Evolutionary conservation across 2,113 vertebrate species (phyloP), one percentile per base, ranked within the genome.

Genomic region (Stercorarius parasiticus): DNA sequence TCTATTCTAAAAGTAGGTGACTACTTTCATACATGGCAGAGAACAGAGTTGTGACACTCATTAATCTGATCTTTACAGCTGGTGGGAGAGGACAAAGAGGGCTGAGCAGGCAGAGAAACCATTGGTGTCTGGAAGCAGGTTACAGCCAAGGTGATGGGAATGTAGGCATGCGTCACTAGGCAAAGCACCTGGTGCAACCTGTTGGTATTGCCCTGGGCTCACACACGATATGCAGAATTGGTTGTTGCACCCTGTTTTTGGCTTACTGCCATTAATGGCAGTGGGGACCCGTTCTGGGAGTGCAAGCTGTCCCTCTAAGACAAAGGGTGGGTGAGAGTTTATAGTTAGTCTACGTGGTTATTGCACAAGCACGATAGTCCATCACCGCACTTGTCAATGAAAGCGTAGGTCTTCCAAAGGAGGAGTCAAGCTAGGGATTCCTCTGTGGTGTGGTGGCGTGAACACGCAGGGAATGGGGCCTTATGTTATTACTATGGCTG

Each of bases 391-490:
- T 21, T 91, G 45, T 19, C 71, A 76, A 7, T 19, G 30, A 62
- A 71, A 67, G 22, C 3, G 32, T 50, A 36, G 27, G 43, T 85
- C 38, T 81, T 59, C 70, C 80, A 74, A 74, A 62, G 26, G 20
- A 43, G 10, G 9, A 32, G 19, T 45, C 26, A 11, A 0, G 0
- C 13, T 47, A 23, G 15, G 19, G 45, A 49, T 56, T 94, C 15
- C 45, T 47, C 70, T 36, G 5, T 34, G 22, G 13, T 25, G 29
- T 58, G 11, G 30, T 70, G 56, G 21, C 43, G 40, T 13, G 36
- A 65, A 38, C 0, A 15, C 0, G 0, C 15, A 49, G 23, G 11
- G 26, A 40, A 23, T 7, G 30, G 32, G 8, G 27, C 3, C 23
- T 53, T 43, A 7, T 22, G n/a, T 36, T 49, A 26, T 15, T 18